Evolutionary conservation across 2,888 invertebrate genomes (phyloP).

Genomic region (Caenorhabditis angaria): DNA sequence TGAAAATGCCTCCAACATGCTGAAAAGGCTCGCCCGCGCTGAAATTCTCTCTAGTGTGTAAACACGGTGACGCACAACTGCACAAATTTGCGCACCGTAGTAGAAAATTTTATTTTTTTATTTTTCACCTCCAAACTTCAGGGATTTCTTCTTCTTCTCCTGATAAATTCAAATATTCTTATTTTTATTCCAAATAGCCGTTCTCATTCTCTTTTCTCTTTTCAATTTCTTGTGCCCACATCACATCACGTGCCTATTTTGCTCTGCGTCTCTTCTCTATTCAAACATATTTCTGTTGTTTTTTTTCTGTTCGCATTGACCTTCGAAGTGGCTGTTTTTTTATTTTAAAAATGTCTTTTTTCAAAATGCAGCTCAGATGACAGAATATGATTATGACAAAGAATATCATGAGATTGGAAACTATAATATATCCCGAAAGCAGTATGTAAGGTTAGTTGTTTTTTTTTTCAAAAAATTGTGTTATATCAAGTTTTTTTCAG

Average conservation of each 20-base stretch:
- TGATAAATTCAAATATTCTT: too few species aligned
- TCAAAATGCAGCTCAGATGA: background rate
- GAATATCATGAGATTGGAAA: background rate
- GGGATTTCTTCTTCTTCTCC: too few species aligned
- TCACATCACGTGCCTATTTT: conserved; percentile 5
- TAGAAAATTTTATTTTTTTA: too few species aligned
- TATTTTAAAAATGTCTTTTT: background rate
- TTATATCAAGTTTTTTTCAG: background rate
- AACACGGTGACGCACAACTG: too few species aligned
- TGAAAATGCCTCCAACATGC: too few species aligned
- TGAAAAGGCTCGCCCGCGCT: too few species aligned
- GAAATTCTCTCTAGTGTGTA: too few species aligned
- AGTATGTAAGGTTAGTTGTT: background rate
- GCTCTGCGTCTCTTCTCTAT: background rate
- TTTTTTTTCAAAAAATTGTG: background rate
- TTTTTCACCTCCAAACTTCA: too few species aligned
- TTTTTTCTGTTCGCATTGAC: background rate
- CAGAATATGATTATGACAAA: background rate
- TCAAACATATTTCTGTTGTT: background rate
- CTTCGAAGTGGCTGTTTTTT: background rate
- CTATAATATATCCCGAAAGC: background rate
- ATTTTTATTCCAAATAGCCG: background rate
- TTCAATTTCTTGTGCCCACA: background rate
- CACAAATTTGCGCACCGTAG: too few species aligned
- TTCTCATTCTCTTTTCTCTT: background rate